Base-by-base conservation (phyloP, 1,140 invertebrate species). In the Dendrolimus kikuchii region DNA sequence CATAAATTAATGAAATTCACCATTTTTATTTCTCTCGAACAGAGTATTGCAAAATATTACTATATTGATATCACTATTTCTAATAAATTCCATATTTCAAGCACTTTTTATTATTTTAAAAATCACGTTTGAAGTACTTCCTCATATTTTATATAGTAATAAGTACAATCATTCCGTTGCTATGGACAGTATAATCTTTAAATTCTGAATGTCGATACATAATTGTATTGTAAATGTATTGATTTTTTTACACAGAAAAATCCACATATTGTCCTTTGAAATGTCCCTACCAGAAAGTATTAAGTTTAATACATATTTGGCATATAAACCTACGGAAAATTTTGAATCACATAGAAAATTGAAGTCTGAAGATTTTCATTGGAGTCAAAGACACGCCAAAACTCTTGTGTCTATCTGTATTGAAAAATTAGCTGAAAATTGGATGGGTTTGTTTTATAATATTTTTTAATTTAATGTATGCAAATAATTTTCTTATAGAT, bases 301-400 rank as follows among this genome's bases (percentile, higher is more conserved):
- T 36, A 75, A 66, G 46, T 46, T 53, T 49, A 85, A 68, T 56
- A 82, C 76, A 37, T 77, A 79, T 62, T 59, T 77, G 46, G 65
- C 81, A 23, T 88, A 87, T 67, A 77, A 77, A 48, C 66, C 68
- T 46, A 46, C 43, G 46, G 45, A 62, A 44, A 64, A 58, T 51
- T 47, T 75, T 39, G 78, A 78, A 68, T 53, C 54, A 3, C 50
- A 64, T 40, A 66, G 76, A 63, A 77, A 71, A 63, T 40, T 86
- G 38, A 76, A 79, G 62, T 55, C 77, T 23, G 80, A 88, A 73
- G 57, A 75, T 52, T 82, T 87, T 49, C 62, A 81, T 39, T 88
- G 85, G 84, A 70, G 85, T 59, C 47, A 23, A 50, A 70, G 76
- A 49, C 72, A 84, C 49, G 77, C 81, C 2, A 79, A 82, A 71